Evolutionary conservation across 92 coral and sea anemone species (phyloP), one percentile per base, ranked within the genome.

Genomic region (Epizoanthus illoricatus): DNA sequence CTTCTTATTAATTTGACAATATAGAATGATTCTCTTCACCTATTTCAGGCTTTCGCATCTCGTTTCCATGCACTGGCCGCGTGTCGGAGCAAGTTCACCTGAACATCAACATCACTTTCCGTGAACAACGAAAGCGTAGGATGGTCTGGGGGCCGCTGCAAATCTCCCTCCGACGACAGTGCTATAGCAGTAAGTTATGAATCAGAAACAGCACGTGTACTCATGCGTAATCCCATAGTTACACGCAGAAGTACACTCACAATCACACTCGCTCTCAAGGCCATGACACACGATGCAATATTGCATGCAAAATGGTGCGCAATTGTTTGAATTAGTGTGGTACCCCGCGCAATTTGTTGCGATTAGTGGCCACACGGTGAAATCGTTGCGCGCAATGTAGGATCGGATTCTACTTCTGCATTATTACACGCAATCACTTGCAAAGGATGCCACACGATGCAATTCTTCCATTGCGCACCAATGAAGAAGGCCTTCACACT

Each of bases 61-160:
- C 84, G 41, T 97, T 97, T 55, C 99, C 99, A 0, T 97, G 99
- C 74, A 88, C 92, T 15, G 92, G 94, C 5, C 87, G 84, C 60
- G 79, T 79, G 45, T 62, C 98, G 1, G 99, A 97, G 33, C 87
- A 80, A 57, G 94, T 86, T 18, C 39, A 79, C 52, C 83, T 97
- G 20, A 82, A 72, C 36, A 88, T 97, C 61, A 94, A 90, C 84
- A 91, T 97, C 88, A 86, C 91, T 71, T 97, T 97, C 81, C 87
- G 84, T 82, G 88, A 85, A 9, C 82, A 90, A 10, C 66, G 85
- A 43, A 92, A 88, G 15, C 85, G 90, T 59, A 85, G 76, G 78
- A 85, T 85, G 84, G 80, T 88, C 21, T 88, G 94, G 91, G 92
- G 98, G 4, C 97, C 97, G 39, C 89, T 97, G 11, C 85, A 70